Conservation (phyloP, 2,888 invertebrate genomes). For the Alentia gelatinosa region DNA sequence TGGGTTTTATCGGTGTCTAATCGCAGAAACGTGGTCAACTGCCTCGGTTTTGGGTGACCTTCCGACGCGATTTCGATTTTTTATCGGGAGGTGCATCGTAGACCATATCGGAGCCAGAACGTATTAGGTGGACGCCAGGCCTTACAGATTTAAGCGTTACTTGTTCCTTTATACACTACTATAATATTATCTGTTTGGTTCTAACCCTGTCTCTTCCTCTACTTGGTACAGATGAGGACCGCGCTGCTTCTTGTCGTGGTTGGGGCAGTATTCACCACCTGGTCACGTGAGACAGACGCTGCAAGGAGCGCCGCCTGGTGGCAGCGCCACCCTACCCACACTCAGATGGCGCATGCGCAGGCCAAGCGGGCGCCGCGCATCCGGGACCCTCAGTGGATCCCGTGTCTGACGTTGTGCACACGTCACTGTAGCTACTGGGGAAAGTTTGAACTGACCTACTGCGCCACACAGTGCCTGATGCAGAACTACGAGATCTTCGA, state of each 20-base stretch:
- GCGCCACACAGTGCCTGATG: slow-evolving; percentile 40
- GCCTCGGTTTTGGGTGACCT: no score
- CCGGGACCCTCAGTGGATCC: slow-evolving; percentile 49
- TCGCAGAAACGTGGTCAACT: no score
- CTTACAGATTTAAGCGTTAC: no score
- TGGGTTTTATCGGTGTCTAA: no score
- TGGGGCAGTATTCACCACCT: neutral
- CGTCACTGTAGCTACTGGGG: slow-evolving; percentile 41
- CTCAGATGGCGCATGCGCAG: neutral
- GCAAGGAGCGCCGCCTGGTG: neutral
- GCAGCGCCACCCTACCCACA: neutral
- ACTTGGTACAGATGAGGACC: slow-evolving; percentile 9
- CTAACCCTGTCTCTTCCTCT: no score
- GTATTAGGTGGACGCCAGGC: no score
- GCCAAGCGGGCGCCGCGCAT: slow-evolving; percentile 41
- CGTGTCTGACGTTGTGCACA: slow-evolving; percentile 39
- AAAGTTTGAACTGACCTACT: slow-evolving; percentile 28
- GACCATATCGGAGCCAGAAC: no score
- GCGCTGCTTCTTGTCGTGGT: slow-evolving; percentile 26
- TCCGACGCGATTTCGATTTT: no score
- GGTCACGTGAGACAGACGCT: neutral
- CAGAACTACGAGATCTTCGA: slow-evolving; percentile 20
- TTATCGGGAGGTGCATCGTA: no score
- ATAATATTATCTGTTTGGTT: no score
- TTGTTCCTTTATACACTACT: no score